Conservation (phyloP, 2,888 invertebrate genomes). For the Litoditis marina region DNA sequence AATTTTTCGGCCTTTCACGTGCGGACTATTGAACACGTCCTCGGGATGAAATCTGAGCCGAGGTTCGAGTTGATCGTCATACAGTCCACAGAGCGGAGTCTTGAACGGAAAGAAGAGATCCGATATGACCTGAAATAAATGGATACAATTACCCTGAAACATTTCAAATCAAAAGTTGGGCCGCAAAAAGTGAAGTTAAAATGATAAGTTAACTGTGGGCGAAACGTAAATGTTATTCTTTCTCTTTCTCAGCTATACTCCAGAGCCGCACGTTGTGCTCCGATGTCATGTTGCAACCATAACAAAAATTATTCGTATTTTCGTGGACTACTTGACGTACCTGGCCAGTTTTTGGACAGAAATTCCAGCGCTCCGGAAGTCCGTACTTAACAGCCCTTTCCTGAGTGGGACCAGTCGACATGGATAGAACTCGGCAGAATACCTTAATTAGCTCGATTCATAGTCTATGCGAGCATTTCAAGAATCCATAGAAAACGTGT, state of each 20-base stretch:
- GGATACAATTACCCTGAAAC: neutral
- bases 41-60: constrained; percentile 80
- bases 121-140: constrained; percentile 61
- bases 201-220: no score
- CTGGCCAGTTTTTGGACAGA: constrained; percentile 66
- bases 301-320: no score
- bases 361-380: constrained; percentile 65
- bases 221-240: no score
- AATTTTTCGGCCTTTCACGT: constrained; percentile 69
- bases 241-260: no score
- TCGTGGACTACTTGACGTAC: constrained; percentile 51
- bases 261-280: no score
- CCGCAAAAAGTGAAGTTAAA: constrained; percentile 9
- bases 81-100: constrained; percentile 81
- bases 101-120: constrained; percentile 89
- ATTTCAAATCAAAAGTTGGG: constrained; percentile 4
- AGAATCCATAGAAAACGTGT: no score
- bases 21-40: constrained; percentile 72
- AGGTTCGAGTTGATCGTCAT: constrained; percentile 76
- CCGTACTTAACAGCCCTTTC: constrained; percentile 43
- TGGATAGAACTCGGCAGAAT: no score
- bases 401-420: constrained; percentile 32
- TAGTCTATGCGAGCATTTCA: no score
- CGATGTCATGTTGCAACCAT: no score
- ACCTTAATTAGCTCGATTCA: no score